phyloP scores from a whole-genome alignment of 2,888 invertebrate genomes.

The Chrysina gloriosa region DNA sequence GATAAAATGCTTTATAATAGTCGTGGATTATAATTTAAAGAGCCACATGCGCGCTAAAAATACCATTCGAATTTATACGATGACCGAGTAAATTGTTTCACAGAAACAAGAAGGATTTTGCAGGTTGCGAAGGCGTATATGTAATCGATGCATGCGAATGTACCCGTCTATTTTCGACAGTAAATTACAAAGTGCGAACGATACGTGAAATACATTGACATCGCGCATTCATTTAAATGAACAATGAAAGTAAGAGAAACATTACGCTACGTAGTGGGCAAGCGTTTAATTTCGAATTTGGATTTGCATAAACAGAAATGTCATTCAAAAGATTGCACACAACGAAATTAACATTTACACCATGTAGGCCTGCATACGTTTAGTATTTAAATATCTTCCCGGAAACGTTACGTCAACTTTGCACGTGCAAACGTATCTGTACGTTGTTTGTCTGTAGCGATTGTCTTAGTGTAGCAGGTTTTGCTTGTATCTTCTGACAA shows the following conservation, averaged over 20 bases:
- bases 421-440: no score
- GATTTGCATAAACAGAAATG: slow-evolving; percentile 33
- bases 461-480: no score
- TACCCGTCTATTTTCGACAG: no score
- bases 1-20: background rate
- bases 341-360: slow-evolving; percentile 32
- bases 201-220: background rate
- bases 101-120: no score
- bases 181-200: background rate
- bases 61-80: no score
- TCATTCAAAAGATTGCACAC: slow-evolving; percentile 17
- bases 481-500: no score
- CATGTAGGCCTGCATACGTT: slow-evolving; percentile 19
- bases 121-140: background rate
- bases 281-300: slow-evolving; percentile 21
- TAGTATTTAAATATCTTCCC: slow-evolving; percentile 21
- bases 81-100: no score
- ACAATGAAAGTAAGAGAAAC: slow-evolving; percentile 26
- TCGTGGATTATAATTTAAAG: background rate
- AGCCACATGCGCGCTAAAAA: no score
- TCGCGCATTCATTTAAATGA: slow-evolving; percentile 10
- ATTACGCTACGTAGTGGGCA: slow-evolving; percentile 4
- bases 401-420: slow-evolving; percentile 11
- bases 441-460: no score
- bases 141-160: no score